phyloP scores from a whole-genome alignment of 2,797 vertebrate genomes.

The Perdix hodgsoniae region DNA sequence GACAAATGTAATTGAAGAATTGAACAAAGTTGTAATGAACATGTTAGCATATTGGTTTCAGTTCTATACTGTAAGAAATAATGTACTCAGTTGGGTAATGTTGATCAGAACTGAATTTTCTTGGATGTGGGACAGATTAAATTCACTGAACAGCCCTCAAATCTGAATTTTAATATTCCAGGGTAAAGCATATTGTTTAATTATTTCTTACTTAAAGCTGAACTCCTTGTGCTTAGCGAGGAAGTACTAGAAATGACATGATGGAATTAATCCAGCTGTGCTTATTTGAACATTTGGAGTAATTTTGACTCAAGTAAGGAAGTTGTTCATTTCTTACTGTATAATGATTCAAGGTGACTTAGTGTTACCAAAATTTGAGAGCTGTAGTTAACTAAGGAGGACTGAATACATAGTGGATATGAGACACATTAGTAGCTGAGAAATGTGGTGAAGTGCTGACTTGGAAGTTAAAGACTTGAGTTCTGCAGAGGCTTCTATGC shows the following conservation, averaged over 20 bases:
- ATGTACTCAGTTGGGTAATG: not conserved
- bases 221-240: not conserved
- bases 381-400: not conserved
- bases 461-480: not conserved
- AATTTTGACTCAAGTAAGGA: not conserved
- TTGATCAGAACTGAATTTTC: not conserved
- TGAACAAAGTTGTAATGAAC: slow-evolving; percentile 52
- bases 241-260: not conserved
- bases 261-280: not conserved
- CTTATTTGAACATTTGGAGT: not conserved
- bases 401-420: not conserved
- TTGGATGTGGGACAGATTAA: not conserved
- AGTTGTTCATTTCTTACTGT: not conserved
- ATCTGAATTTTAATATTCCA: not conserved
- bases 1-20: slow-evolving; percentile 17
- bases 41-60: not conserved
- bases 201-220: not conserved
- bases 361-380: not conserved
- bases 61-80: not conserved
- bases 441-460: rapidly evolving
- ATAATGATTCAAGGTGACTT: not conserved
- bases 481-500: not conserved
- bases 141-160: not conserved
- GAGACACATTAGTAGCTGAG: not conserved
- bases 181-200: not conserved